A percentile compares a stretch with the other conserved stretches of the same genome.
Evolutionary conservation across 1,140 invertebrate genomes (phyloP).

Genomic region (Batillaria attramentaria): DNA sequence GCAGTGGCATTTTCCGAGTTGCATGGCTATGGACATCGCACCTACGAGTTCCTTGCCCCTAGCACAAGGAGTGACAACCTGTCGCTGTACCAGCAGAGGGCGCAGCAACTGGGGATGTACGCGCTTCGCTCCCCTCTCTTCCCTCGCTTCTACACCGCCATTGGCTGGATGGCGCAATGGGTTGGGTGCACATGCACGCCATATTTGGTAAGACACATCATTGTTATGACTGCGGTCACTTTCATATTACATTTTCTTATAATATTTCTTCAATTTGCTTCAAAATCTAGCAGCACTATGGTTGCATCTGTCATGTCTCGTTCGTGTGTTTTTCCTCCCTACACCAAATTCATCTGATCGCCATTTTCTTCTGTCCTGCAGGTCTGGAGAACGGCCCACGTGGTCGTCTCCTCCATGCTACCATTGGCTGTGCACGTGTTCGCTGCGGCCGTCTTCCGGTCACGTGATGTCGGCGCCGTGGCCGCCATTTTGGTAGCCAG

Average conservation of each 20-base stretch:
- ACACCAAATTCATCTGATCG: not conserved
- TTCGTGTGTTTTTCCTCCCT: not conserved
- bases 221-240: not conserved
- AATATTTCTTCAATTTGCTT: not conserved
- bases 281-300: not conserved
- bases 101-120: slow-evolving; percentile 56
- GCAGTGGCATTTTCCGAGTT: slow-evolving; percentile 64
- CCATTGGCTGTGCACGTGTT: slow-evolving; percentile 54
- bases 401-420: slow-evolving; percentile 54
- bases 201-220: slow-evolving; percentile 50
- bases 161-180: slow-evolving; percentile 29
- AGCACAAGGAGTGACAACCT: slow-evolving; percentile 28
- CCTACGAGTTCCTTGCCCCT: slow-evolving; percentile 61
- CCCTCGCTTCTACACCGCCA: slow-evolving; percentile 51
- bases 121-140: slow-evolving; percentile 57
- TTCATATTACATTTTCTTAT: not conserved
- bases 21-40: slow-evolving; percentile 62
- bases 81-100: slow-evolving; percentile 37
- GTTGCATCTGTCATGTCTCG: too few species aligned
- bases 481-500: slow-evolving; percentile 53
- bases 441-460: slow-evolving; percentile 35
- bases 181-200: slow-evolving; percentile 31
- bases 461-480: slow-evolving; percentile 48
- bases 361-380: slow-evolving; percentile 35
- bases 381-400: slow-evolving; percentile 57